Evolutionary conservation across 2,888 invertebrate species (phyloP), one percentile per base, ranked within the genome.

Genomic region (Cheilosia scutellata): DNA sequence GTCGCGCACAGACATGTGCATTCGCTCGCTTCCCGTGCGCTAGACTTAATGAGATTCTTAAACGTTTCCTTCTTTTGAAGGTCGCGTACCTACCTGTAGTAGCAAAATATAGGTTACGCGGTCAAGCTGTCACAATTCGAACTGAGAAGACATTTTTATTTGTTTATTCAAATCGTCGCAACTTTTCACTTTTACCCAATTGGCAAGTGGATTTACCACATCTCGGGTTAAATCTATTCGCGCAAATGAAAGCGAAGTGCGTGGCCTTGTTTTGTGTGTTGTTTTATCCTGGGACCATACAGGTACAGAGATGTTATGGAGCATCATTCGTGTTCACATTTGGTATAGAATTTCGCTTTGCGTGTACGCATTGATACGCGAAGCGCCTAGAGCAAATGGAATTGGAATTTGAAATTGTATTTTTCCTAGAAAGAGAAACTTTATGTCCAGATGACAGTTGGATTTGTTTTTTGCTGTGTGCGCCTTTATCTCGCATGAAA

Each of bases 381-480:
- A 42, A 65, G 57, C 75, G 68, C 79, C 79, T 42, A 31, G 40
- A 11, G 11, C 3, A 2, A 20, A 13, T n/a, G 47, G 25, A 65
- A 57, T 53, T 75, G 74, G 84, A 80, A 80, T 84, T 80, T 76
- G 70, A 84, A 79, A 79, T 80, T 75, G 25, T 51, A 5, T 51
- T 80, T 84, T 84, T 84, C 84, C 60, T 71, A 80, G 84, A 84
- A 84, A 84, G 84, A 84, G 84, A 84, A 84, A 84, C 71, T 80
- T 60, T 76, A 42, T 58, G 68, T 70, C 72, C 77, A 79, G 58
- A 65, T 76, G 80, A 66, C 65, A 42, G 37, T 53, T 63, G 68
- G 51, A 66, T 63, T 20, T 70, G 37, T 65, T 77, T 37, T 58
- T 60, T 51, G 25, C 44, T 53, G 42, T 63, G 51, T 2, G 29